Percentiles rank a stretch among this genome's conserved stretches.
phyloP scores from a whole-genome alignment of 2,888 invertebrate genomes.

The Agriopis leucophaearia region DNA sequence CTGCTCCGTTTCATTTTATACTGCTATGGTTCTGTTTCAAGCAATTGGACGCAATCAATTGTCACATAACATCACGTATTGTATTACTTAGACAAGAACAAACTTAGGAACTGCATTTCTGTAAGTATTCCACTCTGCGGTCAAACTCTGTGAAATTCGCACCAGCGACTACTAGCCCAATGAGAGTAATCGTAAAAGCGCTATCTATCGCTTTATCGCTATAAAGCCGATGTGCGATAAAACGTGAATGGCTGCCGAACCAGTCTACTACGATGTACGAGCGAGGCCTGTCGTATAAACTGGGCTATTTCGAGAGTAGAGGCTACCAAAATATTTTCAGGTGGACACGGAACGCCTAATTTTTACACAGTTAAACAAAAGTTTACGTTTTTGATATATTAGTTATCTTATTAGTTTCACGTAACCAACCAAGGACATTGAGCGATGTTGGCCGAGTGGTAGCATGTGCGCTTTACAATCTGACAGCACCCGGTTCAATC shows the following conservation, averaged over 20 bases:
- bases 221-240: slow-evolving; percentile 21
- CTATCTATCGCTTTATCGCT: slow-evolving; percentile 8
- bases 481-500: no score
- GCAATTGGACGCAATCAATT: not conserved
- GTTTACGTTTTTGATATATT: no score
- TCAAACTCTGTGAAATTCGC: slow-evolving; percentile 20
- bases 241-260: not conserved
- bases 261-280: slow-evolving; percentile 5
- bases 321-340: not conserved
- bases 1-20: no score
- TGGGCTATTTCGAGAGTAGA: not conserved
- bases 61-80: not conserved
- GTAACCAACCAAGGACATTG: no score
- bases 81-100: no score
- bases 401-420: no score
- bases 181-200: slow-evolving; percentile 19
- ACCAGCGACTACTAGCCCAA: not conserved
- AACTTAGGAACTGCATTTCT: not conserved
- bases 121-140: not conserved
- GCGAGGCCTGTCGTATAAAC: slow-evolving; percentile 1
- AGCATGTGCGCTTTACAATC: no score
- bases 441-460: no score
- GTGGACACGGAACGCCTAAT: no score
- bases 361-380: not conserved
- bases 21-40: no score